A percentile compares a stretch with the other conserved stretches of the same genome.
phyloP scores from a whole-genome alignment of 2,113 vertebrate species.

The Hypomesus transpacificus region DNA sequence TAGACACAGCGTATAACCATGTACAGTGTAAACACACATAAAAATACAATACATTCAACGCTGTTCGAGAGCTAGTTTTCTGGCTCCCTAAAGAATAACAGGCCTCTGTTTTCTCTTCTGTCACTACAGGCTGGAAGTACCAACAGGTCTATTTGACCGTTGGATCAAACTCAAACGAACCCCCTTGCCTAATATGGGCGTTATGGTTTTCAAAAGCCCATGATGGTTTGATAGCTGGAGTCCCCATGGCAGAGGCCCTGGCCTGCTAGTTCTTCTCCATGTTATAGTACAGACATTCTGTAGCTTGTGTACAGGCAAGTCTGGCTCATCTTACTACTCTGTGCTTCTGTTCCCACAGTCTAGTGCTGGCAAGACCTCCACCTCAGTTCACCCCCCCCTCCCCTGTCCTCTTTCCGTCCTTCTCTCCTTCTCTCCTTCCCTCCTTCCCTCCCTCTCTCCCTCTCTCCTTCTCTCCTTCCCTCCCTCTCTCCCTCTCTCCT shows the following conservation, averaged over 20 bases:
- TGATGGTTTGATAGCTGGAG: neutral
- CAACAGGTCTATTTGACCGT: too few relatives aligned
- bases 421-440: neutral
- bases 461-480: too few relatives aligned
- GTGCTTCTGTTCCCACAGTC: neutral
- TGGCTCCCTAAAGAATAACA: too few relatives aligned
- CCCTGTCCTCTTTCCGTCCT: neutral
- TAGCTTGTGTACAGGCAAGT: neutral
- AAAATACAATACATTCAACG: too few relatives aligned
- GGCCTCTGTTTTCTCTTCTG: too few relatives aligned
- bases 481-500: neutral
- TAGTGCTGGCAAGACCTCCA: neutral
- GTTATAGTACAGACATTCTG: neutral
- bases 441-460: neutral
- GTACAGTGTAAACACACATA: too few relatives aligned
- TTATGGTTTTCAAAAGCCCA: too few relatives aligned
- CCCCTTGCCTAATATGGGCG: too few relatives aligned
- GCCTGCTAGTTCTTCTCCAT: conserved; percentile 33
- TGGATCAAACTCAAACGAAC: too few relatives aligned
- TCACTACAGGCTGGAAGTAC: too few relatives aligned
- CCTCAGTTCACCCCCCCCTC: neutral
- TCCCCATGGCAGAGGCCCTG: conserved; percentile 19
- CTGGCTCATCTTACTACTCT: neutral
- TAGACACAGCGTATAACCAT: neutral
- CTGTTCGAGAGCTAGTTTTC: too few relatives aligned